Conservation (phyloP, 2,797 vertebrate species). For the Gymnodraco acuticeps region DNA sequence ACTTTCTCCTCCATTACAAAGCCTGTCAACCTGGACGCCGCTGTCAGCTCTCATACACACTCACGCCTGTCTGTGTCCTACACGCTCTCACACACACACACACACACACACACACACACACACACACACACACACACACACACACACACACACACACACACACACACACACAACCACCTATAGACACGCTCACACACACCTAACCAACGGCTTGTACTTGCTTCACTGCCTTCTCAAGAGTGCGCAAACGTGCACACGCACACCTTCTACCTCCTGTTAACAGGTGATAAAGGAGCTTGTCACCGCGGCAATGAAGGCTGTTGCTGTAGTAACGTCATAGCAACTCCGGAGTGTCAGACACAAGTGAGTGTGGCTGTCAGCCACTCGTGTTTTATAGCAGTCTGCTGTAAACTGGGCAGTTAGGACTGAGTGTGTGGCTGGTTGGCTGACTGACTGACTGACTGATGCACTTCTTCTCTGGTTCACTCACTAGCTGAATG, state of each 20-base stretch:
- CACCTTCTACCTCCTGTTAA: constrained; percentile 77
- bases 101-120: constrained; percentile 22
- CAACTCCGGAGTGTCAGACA: constrained; percentile 73
- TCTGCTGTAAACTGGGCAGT: constrained; percentile 58
- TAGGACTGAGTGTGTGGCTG: constrained; percentile 46
- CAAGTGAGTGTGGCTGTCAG: constrained; percentile 78
- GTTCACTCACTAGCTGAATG: constrained; percentile 29
- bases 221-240: constrained; percentile 36
- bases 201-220: constrained; percentile 24
- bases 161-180: constrained; percentile 28
- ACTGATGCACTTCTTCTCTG: constrained; percentile 25
- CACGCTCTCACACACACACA: constrained; percentile 52
- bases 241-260: constrained; percentile 9
- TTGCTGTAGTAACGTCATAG: constrained; percentile 54
- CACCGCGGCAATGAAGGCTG: constrained; percentile 50
- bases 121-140: constrained; percentile 21
- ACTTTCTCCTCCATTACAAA: constrained; percentile 86
- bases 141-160: constrained; percentile 24
- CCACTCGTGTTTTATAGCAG: constrained; percentile 72
- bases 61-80: constrained; percentile 69
- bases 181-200: constrained; percentile 25
- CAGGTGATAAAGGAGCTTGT: constrained; percentile 82
- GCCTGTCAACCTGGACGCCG: constrained; percentile 82
- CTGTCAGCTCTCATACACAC: constrained; percentile 86
- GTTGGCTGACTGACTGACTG: constrained; percentile 43